Evolutionary conservation across 2,888 invertebrate species (phyloP).

Genomic region (Galeopsomyia nigrocyanea): DNA sequence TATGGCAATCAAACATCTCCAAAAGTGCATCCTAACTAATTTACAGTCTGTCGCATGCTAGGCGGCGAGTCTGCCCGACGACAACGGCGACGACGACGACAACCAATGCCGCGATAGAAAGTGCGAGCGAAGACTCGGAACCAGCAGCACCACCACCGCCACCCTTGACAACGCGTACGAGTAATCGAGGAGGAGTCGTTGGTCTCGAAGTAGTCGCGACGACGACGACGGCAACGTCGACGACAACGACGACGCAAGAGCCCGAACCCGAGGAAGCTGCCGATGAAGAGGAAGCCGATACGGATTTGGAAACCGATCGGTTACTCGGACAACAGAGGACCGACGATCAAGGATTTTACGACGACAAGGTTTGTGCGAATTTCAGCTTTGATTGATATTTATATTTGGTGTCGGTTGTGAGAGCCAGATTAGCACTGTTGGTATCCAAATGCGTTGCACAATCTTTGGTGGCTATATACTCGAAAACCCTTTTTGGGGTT

Average conservation of each 20-base stretch:
- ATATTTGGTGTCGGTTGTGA: no score
- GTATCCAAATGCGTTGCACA: no score
- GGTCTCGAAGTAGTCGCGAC: no score
- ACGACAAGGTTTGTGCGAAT: constrained; percentile 83
- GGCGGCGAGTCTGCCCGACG: constrained; percentile 63
- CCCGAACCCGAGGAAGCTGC: constrained; percentile 64
- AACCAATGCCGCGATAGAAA: constrained; percentile 51
- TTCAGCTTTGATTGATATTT: not conserved
- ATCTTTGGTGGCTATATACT: no score
- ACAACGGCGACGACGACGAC: no score
- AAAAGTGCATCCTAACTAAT: constrained; percentile 66
- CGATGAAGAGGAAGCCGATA: constrained; percentile 87
- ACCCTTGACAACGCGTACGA: constrained; percentile 1
- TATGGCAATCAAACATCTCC: constrained; percentile 1
- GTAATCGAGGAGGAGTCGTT: no score
- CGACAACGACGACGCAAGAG: constrained; percentile 62
- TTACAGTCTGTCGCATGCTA: constrained; percentile 67
- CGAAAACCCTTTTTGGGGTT: no score
- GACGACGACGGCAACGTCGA: constrained; percentile 53
- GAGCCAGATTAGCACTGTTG: no score
- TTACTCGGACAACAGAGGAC: constrained; percentile 93
- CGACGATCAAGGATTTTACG: constrained; percentile 93
- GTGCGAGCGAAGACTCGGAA: constrained; percentile 66
- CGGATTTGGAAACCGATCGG: constrained; percentile 97
- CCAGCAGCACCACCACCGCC: constrained; percentile 57